Evolutionary conservation across 2,888 invertebrate genomes (phyloP).

Genomic region (Sminthurides aquaticus): DNA sequence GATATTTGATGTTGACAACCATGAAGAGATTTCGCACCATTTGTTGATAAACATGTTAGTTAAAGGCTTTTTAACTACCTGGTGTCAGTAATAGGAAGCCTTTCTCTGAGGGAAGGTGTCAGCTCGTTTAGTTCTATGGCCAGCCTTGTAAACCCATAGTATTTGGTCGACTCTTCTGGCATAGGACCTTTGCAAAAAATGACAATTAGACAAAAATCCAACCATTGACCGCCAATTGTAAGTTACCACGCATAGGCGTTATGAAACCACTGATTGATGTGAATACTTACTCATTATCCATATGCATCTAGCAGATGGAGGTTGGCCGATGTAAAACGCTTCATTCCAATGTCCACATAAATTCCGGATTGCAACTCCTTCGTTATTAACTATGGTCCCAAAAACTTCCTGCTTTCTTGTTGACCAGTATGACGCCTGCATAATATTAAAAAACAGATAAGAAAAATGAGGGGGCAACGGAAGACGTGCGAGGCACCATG

Average conservation of each 20-base stretch:
- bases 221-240: background rate
- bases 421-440: conserved; percentile 68
- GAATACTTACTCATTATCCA: conserved; percentile 62
- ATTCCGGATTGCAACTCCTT: conserved; percentile 55
- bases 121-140: conserved; percentile 76
- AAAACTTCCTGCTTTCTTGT: conserved; percentile 68
- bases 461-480: too few species aligned
- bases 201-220: background rate
- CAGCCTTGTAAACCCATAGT: conserved; percentile 77
- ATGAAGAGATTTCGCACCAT: background rate
- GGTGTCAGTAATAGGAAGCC: conserved; percentile 68
- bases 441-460: conserved; percentile 21
- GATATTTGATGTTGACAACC: too few species aligned
- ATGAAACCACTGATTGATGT: too few species aligned
- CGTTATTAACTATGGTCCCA: conserved; percentile 55
- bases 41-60: conserved; percentile 5
- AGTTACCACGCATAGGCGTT: too few species aligned
- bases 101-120: conserved; percentile 55
- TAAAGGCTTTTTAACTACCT: too few species aligned
- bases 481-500: too few species aligned
- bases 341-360: conserved; percentile 77
- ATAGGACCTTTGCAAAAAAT: conserved; percentile 56
- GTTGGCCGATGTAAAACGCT: conserved; percentile 65
- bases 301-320: conserved; percentile 63
- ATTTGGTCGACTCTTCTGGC: conserved; percentile 69